Conservation (phyloP, 1,140 invertebrate species). For the Odontomachus brunneus region DNA sequence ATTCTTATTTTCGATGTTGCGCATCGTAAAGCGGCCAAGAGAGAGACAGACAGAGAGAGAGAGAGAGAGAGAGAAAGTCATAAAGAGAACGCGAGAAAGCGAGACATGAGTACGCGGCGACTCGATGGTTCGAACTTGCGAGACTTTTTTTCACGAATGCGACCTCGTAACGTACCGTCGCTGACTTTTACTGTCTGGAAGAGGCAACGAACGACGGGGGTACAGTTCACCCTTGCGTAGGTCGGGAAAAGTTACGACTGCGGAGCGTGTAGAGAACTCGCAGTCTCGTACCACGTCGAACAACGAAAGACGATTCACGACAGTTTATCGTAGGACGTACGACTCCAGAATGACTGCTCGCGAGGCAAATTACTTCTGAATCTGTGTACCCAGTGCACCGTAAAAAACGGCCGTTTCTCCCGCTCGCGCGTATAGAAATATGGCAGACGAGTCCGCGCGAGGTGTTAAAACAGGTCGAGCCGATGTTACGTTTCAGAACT, state of each 20-base stretch:
- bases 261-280: constrained; percentile 4
- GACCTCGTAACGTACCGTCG: constrained; percentile 31
- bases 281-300: not conserved
- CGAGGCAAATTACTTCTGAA: constrained; percentile 18
- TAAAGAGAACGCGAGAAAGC: not conserved
- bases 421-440: constrained; percentile 1
- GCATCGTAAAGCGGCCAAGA: not conserved
- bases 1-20: not conserved
- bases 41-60: too few relatives aligned
- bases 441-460: not conserved
- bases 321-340: constrained; percentile 21
- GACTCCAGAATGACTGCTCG: constrained; percentile 5
- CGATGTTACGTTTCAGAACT: not conserved
- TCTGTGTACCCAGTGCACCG: not conserved
- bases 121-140: constrained; percentile 3
- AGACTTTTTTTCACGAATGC: constrained; percentile 37
- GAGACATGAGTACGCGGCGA: not conserved
- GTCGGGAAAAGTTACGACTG: constrained; percentile 33
- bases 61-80: too few relatives aligned
- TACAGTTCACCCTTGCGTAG: constrained; percentile 18
- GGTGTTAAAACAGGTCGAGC: constrained; percentile 1
- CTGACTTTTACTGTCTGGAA: constrained; percentile 46
- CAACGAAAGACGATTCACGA: constrained; percentile 18
- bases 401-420: constrained; percentile 22
- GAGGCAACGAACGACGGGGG: not conserved